Conservation (phyloP, 2,888 invertebrate genomes). For the Apodemia mormo region DNA sequence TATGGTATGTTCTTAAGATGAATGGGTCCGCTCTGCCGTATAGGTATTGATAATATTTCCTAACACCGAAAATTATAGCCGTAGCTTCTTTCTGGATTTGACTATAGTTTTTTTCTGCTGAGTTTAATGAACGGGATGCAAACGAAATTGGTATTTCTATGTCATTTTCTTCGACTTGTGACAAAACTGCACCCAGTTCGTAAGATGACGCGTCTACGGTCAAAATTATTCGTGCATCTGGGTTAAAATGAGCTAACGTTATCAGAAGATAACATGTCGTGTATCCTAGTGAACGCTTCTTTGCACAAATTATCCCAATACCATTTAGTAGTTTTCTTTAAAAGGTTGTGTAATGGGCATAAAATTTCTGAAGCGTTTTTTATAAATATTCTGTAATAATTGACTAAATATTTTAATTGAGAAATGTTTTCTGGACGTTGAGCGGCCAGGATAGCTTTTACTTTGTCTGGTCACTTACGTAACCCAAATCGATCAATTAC, state of each 20-base stretch:
- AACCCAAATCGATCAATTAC: constrained; percentile 29
- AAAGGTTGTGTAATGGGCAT: constrained; percentile 23
- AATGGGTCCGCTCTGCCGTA: too few relatives aligned
- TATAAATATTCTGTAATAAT: constrained; percentile 52
- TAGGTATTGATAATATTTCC: too few relatives aligned
- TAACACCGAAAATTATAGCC: constrained; percentile 31
- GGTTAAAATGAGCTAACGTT: neutral
- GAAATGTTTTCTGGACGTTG: constrained; percentile 25
- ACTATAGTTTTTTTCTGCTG: constrained; percentile 21
- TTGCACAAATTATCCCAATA: neutral
- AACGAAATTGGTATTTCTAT: constrained; percentile 34
- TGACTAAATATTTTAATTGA: constrained; percentile 38
- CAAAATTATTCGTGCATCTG: constrained; percentile 19
- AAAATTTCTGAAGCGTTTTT: constrained; percentile 29
- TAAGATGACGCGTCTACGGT: constrained; percentile 24
- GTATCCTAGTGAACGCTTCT: constrained; percentile 17
- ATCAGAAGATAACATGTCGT: constrained; percentile 16
- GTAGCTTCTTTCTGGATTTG: too few relatives aligned
- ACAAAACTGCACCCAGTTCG: neutral
- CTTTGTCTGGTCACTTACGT: constrained; percentile 30
- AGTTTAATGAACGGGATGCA: constrained; percentile 36
- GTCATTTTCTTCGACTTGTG: neutral
- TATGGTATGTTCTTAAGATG: too few relatives aligned
- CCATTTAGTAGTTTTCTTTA: neutral
- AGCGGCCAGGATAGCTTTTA: constrained; percentile 23